Conservation (phyloP, 2,888 invertebrate genomes). For the Drosophila sordidula region DNA sequence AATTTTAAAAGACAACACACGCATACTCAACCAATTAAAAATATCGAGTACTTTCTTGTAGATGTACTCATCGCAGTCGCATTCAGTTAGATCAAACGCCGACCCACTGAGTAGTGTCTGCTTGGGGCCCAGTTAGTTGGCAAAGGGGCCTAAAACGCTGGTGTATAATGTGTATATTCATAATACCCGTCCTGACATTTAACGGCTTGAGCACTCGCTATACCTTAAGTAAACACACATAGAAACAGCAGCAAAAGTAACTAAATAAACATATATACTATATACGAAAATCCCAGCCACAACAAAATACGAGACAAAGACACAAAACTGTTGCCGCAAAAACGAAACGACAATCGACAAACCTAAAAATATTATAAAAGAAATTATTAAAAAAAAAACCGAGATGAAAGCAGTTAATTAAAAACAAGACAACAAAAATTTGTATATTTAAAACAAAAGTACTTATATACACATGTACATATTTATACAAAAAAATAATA, state of each 20-base stretch:
- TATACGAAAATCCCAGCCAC: constrained; percentile 58
- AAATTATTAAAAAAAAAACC: constrained; percentile 5
- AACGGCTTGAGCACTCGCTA: constrained; percentile 34
- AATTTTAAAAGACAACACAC: not conserved
- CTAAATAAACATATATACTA: constrained; percentile 10
- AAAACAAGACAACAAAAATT: constrained; percentile 10
- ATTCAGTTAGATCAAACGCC: not conserved
- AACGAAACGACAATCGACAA: constrained; percentile 68
- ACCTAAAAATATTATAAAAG: constrained; percentile 10
- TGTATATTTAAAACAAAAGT: constrained; percentile 34
- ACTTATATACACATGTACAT: constrained; percentile 20
- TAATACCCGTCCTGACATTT: constrained; percentile 45
- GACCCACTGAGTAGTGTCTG: not conserved
- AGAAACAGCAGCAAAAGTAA: constrained; percentile 4
- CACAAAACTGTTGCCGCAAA: constrained; percentile 47
- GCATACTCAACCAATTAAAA: not conserved
- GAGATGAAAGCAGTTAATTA: constrained; percentile 24
- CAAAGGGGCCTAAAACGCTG: constrained; percentile 9
- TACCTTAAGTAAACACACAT: constrained; percentile 24
- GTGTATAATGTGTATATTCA: constrained; percentile 28
- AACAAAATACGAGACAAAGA: constrained; percentile 41
- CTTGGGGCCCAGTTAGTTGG: not conserved
- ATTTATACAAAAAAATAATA: constrained; percentile 15
- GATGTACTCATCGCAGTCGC: not conserved
- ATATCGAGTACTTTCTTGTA: not conserved